Evolutionary conservation across 2,888 invertebrate genomes (phyloP), one percentile per base, ranked within the genome.

Genomic region (Adineta ricciae): DNA sequence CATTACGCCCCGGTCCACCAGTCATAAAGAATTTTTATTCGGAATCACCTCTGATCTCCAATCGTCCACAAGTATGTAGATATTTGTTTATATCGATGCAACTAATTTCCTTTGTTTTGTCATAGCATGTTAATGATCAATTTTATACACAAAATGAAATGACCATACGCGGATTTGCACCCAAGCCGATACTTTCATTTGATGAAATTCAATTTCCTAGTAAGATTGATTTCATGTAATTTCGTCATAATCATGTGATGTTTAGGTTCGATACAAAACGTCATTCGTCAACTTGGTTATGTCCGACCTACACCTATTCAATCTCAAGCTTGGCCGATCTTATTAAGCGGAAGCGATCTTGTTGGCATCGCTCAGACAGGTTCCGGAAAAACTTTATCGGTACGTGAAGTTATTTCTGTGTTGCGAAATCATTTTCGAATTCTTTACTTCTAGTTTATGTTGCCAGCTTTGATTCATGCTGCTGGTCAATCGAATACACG

Each of bases 291-390:
- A n/a, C 78, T 78, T 41, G 78, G 78, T n/a, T 78, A 78, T 46
- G 24, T 32, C 36, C 85, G 82, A 87, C 97, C 97, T 0, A 97
- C 97, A 9, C 93, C 96, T 24, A 97, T 97, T 89, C 97, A 97
- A 91, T 94, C 95, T 5, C 95, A 96, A 90, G 96, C 96, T 46
- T 97, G 96, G 96, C 97, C 92, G 1, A 88, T 90, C 84, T 90
- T 90, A 83, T 86, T 91, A 84, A 88, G 88, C 86, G 91, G 91
- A 11, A 87, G 88, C 84, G 90, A 91, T 87, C 87, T 89, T 86
- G 91, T 91, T 54, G 91, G 90, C 41, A 90, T 91, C 87, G 91
- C 91, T 32, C 89, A 89, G 87, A 91, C 91, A 49, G 91, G 91
- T 46, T 90, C 90, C 84, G 91, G 91, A 24, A 91, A 91, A 87